Conservation (phyloP, 1,140 invertebrate species). For the Drosophila grimshawi region DNA sequence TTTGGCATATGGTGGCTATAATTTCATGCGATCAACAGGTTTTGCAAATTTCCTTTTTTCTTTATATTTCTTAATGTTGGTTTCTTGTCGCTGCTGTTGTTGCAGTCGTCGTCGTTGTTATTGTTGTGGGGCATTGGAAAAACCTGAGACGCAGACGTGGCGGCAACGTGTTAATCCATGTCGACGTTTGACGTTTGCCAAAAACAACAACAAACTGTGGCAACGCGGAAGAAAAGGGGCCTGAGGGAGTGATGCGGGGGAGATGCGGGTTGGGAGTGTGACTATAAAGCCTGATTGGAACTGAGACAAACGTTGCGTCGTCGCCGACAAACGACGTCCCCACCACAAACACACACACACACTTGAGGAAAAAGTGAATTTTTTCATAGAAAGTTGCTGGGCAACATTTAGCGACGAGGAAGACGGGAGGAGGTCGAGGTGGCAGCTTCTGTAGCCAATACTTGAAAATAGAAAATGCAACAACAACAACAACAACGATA, state of each 20-base stretch:
- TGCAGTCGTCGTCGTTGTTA: constrained; percentile 9
- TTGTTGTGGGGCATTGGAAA: constrained; percentile 9
- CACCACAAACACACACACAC: constrained; percentile 8
- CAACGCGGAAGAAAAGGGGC: constrained; percentile 23
- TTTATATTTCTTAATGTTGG: constrained; percentile 22
- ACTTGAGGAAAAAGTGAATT: constrained; percentile 78
- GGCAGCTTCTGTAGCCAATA: constrained; percentile 51
- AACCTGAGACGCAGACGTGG: constrained; percentile 24
- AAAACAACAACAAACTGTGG: constrained; percentile 26
- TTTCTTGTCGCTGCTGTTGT: constrained; percentile 1
- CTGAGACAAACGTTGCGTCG: constrained; percentile 6
- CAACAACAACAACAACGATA: constrained; percentile 17
- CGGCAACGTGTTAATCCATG: constrained; percentile 67
- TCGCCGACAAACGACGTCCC: constrained; percentile 14
- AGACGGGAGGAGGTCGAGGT: constrained; percentile 20
- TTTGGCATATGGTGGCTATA: constrained; percentile 41
- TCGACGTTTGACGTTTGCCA: constrained; percentile 61
- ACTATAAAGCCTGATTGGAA: constrained; percentile 56
- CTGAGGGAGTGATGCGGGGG: background rate
- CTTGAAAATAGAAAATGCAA: constrained; percentile 78
- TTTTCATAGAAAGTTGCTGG: constrained; percentile 82
- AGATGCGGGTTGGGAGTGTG: background rate
- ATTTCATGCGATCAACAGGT: constrained; percentile 41
- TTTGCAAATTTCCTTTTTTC: constrained; percentile 64
- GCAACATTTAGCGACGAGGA: constrained; percentile 69